phyloP scores from a whole-genome alignment of 1,140 invertebrate genomes.

The Medauroidea extradentata region DNA sequence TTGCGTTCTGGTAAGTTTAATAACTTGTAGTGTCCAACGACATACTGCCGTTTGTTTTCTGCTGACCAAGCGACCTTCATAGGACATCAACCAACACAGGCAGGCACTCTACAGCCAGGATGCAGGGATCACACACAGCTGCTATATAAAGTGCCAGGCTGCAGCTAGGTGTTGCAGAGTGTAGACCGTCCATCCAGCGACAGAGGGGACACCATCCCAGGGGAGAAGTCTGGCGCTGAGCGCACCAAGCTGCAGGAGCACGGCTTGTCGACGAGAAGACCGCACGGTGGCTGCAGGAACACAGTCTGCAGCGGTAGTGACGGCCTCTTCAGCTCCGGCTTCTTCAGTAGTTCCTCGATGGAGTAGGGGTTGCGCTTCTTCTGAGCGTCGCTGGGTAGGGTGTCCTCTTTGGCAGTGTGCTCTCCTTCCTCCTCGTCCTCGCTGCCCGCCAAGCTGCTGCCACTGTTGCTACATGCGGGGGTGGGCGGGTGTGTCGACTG shows the following conservation, averaged over 20 bases:
- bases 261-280: constrained; percentile 27
- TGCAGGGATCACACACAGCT: too few relatives aligned
- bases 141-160: too few relatives aligned
- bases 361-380: constrained; percentile 78
- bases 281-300: constrained; percentile 30
- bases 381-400: constrained; percentile 29
- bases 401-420: constrained; percentile 46
- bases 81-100: too few relatives aligned
- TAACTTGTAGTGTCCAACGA: too few relatives aligned
- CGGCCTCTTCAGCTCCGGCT: constrained; percentile 32
- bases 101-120: too few relatives aligned
- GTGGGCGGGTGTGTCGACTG: constrained; percentile 10
- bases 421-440: constrained; percentile 58
- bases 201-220: too few relatives aligned
- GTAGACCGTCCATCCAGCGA: too few relatives aligned
- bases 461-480: not conserved
- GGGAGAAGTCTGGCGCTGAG: not conserved
- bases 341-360: constrained; percentile 79
- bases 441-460: constrained; percentile 46
- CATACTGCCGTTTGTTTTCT: too few relatives aligned
- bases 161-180: too few relatives aligned
- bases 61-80: too few relatives aligned
- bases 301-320: constrained; percentile 41
- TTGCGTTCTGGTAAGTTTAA: too few relatives aligned
- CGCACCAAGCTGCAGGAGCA: constrained; percentile 10